Percentiles rank a stretch among this genome's conserved stretches.
Conservation (phyloP, 2,888 invertebrate species). For the Dryomyza anilis region DNA sequence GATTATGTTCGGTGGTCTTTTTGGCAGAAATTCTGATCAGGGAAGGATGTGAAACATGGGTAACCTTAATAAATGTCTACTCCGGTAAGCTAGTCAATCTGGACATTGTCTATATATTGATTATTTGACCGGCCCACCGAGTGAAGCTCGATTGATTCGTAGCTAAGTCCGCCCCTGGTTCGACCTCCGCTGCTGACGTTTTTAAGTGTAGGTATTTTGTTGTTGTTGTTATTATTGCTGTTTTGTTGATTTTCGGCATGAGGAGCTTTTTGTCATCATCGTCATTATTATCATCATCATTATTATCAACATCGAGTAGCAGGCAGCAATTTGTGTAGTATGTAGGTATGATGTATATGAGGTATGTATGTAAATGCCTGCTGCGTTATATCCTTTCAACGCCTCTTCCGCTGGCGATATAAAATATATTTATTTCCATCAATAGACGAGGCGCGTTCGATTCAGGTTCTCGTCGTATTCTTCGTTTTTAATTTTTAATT, state of each 20-base stretch:
- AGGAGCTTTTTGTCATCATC: conserved; percentile 18
- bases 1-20: no score
- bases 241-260: conserved; percentile 6
- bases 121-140: no score
- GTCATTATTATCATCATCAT: conserved; percentile 2
- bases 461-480: not conserved
- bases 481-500: conserved; percentile 11
- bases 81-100: no score
- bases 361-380: not conserved
- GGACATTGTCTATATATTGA: no score
- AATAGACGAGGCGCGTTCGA: not conserved
- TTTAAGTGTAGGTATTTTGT: not conserved
- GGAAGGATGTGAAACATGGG: no score
- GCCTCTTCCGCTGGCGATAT: conserved; percentile 4
- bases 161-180: no score
- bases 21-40: no score
- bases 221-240: not conserved
- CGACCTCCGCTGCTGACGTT: not conserved
- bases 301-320: not conserved
- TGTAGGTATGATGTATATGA: not conserved
- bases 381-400: conserved; percentile 10
- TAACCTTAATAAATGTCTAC: no score
- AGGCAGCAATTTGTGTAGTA: not conserved
- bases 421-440: not conserved
- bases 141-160: no score